Base-by-base conservation (phyloP, 2,113 vertebrate genomes). In the Myotis davidii region DNA sequence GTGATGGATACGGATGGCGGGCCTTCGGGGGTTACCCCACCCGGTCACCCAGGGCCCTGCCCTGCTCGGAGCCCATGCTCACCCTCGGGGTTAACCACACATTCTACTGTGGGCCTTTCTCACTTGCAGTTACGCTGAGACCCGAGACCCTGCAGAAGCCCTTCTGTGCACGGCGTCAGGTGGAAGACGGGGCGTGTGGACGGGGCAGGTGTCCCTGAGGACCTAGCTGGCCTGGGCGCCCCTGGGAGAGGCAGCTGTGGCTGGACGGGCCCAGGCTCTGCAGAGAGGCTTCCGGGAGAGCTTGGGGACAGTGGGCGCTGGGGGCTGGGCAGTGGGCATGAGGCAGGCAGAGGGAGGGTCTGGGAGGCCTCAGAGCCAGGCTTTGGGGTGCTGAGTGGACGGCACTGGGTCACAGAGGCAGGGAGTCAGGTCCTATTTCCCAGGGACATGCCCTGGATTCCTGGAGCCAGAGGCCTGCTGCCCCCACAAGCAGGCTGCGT, bases 31-130 rank as follows among this genome's bases (percentile, higher is more conserved):
- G 25, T 16, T 2, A 16, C 25, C 72, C 70, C 3, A 10, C 37
- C 23, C 37, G 3, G 18, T 23, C 69, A 72, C 23, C 37, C 69
- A 11, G 32, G 67, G 16, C 69, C 21, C 21, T 10, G 20, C 13
- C 61, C 61, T 65, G 11, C 48, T 29, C 1, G 9, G 61, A 3
- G 11, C 37, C 72, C 16, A 37, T 56, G 54, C 12, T n/a, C 37
- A 13, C 11, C 54, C 70, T 11, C 12, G 13, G 39, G 27, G 85
- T 6, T 32, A 16, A 23, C 37, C 37, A 32, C 12, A 17, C 59
- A 3, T 1, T 45, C 34, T 5, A 0, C 74, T 10, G 1, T 5
- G 25, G 76, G 0, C 8, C 2, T 14, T 27, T 16, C 56, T 48
- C 39, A 11, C 6, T 0, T 13, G 5, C 10, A 21, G 34, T 12